Conservation (phyloP, 2,888 invertebrate species). For the Sarcophaga caerulescens region DNA sequence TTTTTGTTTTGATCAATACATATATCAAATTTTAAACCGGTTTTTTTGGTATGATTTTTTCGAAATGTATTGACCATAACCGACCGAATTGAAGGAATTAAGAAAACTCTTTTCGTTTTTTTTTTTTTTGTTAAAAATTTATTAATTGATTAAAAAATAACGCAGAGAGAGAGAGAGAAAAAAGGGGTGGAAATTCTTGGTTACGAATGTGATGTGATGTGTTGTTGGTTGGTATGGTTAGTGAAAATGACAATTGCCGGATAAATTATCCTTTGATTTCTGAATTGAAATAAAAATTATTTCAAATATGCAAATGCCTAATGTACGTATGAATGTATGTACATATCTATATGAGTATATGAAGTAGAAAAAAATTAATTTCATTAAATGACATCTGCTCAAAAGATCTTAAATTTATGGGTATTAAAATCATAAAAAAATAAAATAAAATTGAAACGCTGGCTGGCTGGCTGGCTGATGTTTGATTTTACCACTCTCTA, state of each 20-base stretch:
- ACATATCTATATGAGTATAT: background rate
- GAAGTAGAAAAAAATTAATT: conserved; percentile 18
- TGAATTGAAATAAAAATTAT: conserved; percentile 52
- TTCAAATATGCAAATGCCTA: conserved; percentile 55
- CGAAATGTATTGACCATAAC: conserved; percentile 46
- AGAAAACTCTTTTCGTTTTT: conserved; percentile 12
- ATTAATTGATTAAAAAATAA: conserved; percentile 62
- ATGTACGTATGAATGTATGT: background rate
- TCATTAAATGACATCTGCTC: conserved; percentile 68
- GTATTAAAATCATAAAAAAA: conserved; percentile 64
- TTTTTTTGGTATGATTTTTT: background rate
- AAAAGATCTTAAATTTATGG: conserved; percentile 63
- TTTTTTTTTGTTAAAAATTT: conserved; percentile 31
- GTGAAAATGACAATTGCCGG: conserved; percentile 46
- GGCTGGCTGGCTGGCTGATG: too few species aligned
- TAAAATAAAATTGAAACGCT: conserved; percentile 1
- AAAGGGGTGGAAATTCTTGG: conserved; percentile 34
- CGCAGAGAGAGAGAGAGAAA: background rate
- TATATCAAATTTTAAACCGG: conserved; percentile 53
- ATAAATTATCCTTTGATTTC: conserved; percentile 56
- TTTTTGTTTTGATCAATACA: conserved; percentile 43
- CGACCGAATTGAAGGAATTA: background rate
- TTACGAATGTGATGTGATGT: background rate
- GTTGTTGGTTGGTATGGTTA: background rate
- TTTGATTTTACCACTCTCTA: too few species aligned